Evolutionary conservation across 2,113 vertebrate genomes (phyloP).

Genomic region (Esox niger): DNA sequence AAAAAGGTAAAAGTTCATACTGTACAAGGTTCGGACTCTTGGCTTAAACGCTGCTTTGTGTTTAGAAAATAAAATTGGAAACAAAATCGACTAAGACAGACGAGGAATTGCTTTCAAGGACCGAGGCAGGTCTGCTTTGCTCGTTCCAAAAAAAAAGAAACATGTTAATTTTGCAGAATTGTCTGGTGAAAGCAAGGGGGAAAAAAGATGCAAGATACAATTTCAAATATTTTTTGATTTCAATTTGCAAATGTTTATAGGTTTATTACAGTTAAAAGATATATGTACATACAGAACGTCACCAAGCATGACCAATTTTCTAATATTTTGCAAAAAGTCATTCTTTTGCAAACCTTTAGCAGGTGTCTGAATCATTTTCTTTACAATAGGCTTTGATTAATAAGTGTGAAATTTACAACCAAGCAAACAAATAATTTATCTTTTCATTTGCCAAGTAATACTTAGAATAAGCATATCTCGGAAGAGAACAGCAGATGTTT

Average conservation of each 20-base stretch:
- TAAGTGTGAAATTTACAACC: constrained; percentile 54
- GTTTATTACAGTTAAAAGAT: constrained; percentile 74
- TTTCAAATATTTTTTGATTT: constrained; percentile 27
- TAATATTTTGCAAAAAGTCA: constrained; percentile 52
- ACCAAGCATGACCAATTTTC: constrained; percentile 60
- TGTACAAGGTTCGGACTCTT: constrained; percentile 24
- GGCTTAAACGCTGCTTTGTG: constrained; percentile 27
- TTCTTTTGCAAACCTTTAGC: constrained; percentile 51
- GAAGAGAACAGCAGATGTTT: constrained; percentile 18
- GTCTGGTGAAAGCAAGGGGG: constrained; percentile 24
- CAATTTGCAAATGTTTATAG: constrained; percentile 66
- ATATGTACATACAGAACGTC: constrained; percentile 69
- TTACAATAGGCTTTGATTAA: constrained; percentile 53
- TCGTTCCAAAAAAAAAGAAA: neutral
- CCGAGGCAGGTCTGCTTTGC: neutral
- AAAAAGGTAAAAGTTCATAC: constrained; percentile 20
- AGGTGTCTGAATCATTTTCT: constrained; percentile 46
- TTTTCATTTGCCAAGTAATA: constrained; percentile 41
- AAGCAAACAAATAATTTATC: constrained; percentile 41
- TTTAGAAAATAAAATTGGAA: constrained; percentile 9
- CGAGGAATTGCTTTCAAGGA: neutral
- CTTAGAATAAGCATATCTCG: constrained; percentile 41
- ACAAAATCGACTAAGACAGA: neutral
- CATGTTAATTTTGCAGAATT: constrained; percentile 31
- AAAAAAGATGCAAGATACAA: constrained; percentile 16